Conservation (phyloP, 2,888 invertebrate genomes). For the Papilio protenor region DNA sequence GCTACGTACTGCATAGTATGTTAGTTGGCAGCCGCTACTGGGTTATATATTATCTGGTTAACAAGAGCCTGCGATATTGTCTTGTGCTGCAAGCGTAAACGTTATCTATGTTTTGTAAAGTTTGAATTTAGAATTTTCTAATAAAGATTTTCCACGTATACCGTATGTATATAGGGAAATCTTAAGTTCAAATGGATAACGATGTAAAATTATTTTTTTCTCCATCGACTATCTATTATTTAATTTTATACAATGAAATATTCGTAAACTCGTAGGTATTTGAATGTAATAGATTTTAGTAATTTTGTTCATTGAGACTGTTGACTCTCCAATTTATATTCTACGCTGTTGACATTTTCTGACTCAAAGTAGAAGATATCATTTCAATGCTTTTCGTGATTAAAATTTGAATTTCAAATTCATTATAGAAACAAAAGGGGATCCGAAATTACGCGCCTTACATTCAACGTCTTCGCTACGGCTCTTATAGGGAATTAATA, state of each 20-base stretch:
- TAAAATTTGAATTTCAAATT: conserved; percentile 26
- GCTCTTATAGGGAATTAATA: conserved; percentile 18
- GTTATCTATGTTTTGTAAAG: conserved; percentile 1
- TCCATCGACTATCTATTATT: neutral
- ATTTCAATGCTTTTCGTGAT: conserved; percentile 24
- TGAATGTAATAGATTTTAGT: neutral
- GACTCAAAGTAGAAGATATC: conserved; percentile 19
- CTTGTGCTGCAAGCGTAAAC: neutral
- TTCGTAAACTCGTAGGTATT: neutral
- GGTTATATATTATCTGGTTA: neutral
- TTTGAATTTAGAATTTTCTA: neutral
- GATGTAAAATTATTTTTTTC: no score
- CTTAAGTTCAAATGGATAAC: no score
- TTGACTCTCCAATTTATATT: conserved; percentile 10
- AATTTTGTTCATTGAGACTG: conserved; percentile 9
- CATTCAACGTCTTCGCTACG: conserved; percentile 13
- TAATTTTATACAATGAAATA: neutral
- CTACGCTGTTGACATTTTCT: conserved; percentile 19
- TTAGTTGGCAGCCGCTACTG: neutral
- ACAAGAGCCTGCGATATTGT: neutral
- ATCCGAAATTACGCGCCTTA: conserved; percentile 23
- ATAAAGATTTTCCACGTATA: no score
- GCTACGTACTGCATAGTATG: neutral
- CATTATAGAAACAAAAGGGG: conserved; percentile 26
- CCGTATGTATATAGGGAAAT: no score